Percentiles rank a stretch among this genome's conserved stretches.
phyloP scores from a whole-genome alignment of 1,140 invertebrate species.

The Rhagoletis zephyria region DNA sequence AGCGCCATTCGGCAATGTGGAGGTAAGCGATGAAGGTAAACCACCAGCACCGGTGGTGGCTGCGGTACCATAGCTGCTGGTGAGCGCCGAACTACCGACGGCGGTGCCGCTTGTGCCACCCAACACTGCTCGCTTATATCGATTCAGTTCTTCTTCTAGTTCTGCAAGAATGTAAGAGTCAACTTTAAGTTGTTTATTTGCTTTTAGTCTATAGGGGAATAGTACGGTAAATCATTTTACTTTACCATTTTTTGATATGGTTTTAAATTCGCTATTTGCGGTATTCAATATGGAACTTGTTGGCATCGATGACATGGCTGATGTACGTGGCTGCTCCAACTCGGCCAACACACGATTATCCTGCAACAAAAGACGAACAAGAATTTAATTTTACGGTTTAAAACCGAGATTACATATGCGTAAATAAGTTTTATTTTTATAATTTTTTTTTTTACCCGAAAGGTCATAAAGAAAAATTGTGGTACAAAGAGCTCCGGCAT shows the following conservation, averaged over 20 bases:
- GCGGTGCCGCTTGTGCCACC: slow-evolving; percentile 66
- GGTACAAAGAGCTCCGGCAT: too few species aligned
- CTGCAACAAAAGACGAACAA: slow-evolving; percentile 56
- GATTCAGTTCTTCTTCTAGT: slow-evolving; percentile 72
- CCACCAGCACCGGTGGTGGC: slow-evolving; percentile 69
- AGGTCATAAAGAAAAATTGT: too few species aligned
- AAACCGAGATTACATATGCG: too few species aligned
- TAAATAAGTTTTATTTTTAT: too few species aligned
- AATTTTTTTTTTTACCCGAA: too few species aligned
- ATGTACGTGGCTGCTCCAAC: slow-evolving; percentile 85
- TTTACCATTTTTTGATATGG: slow-evolving; percentile 72
- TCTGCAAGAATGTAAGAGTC: slow-evolving; percentile 58
- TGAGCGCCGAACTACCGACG: slow-evolving; percentile 57
- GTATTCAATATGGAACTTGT: slow-evolving; percentile 71
- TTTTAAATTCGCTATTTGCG: slow-evolving; percentile 73
- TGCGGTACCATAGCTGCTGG: slow-evolving; percentile 58
- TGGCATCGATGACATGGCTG: slow-evolving; percentile 68
- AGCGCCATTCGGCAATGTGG: slow-evolving; percentile 63
- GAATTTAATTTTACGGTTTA: too few species aligned
- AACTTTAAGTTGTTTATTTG: background rate
- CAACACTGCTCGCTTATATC: slow-evolving; percentile 70
- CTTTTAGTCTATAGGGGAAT: background rate
- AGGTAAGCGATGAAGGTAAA: slow-evolving; percentile 66
- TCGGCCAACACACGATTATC: slow-evolving; percentile 89
- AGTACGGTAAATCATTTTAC: background rate